Conservation (phyloP, 2,113 vertebrate species). For the Isurus oxyrinchus region DNA sequence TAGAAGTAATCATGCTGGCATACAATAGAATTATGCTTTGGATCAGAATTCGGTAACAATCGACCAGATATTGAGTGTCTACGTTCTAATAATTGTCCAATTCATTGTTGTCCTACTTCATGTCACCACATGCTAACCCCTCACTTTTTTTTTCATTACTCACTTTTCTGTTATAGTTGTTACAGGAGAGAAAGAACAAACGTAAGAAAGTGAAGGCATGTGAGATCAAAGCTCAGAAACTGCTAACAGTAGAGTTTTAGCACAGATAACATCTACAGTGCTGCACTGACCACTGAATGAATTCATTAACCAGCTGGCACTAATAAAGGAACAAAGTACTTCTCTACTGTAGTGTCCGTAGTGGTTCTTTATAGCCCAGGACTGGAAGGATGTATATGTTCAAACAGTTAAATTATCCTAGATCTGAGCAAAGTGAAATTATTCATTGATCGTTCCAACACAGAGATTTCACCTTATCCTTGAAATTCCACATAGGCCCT, state of each 20-base stretch:
- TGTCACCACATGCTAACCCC: background rate
- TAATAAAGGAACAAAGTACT: conserved; percentile 29
- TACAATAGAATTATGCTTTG: background rate
- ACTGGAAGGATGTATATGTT: background rate
- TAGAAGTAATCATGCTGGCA: background rate
- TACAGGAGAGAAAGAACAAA: conserved; percentile 34
- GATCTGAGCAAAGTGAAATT: background rate
- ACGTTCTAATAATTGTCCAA: background rate
- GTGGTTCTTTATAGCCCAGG: background rate
- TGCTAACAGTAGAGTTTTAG: conserved; percentile 11
- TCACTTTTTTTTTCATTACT: background rate
- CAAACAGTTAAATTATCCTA: background rate
- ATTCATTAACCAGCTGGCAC: conserved; percentile 2
- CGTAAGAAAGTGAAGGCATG: background rate
- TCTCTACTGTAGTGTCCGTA: background rate
- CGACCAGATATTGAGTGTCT: background rate
- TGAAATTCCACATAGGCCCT: background rate
- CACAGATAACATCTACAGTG: background rate
- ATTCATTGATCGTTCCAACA: background rate
- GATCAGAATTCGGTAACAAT: background rate
- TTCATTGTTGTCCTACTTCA: background rate
- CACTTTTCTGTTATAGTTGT: conserved; percentile 16
- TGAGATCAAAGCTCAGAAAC: background rate
- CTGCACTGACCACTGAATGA: background rate
- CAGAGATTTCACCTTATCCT: background rate